These are phyloP conservation scores for Sander lucioperca DNA, from an alignment of 2,113 vertebrate species.

Conservation along the genomic window DNA sequence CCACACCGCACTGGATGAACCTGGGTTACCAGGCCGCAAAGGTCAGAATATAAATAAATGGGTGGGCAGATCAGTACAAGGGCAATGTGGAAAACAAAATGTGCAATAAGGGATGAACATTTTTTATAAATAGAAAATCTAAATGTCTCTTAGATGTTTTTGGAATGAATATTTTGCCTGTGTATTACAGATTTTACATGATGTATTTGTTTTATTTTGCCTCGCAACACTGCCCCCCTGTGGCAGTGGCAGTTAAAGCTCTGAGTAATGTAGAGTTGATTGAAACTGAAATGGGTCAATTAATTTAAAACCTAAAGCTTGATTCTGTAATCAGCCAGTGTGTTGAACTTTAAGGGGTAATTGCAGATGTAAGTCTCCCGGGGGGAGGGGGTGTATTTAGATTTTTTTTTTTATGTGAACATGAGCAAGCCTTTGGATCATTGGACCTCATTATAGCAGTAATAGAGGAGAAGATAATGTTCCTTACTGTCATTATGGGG, in stretches of 20 bases:
- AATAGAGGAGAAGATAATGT: slow-evolving; percentile 49
- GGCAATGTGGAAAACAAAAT: neutral
- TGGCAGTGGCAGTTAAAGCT: slow-evolving; percentile 57
- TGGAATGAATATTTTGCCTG: neutral
- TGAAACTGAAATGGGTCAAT: slow-evolving; percentile 38
- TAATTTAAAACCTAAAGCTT: slow-evolving; percentile 18
- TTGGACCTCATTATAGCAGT: slow-evolving; percentile 39
- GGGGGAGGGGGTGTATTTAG: slow-evolving; percentile 1
- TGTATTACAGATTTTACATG: neutral
- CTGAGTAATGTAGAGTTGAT: slow-evolving; percentile 17
- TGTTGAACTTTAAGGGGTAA: slow-evolving; percentile 35
- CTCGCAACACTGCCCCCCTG: slow-evolving; percentile 53
- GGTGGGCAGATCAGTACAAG: neutral
- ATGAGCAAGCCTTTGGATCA: slow-evolving; percentile 14
- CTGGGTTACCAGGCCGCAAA: slow-evolving; percentile 97
- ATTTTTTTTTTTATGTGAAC: slow-evolving; percentile 26
- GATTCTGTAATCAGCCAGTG: slow-evolving; percentile 25
- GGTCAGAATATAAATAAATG: slow-evolving; percentile 78
- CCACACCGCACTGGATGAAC: slow-evolving; percentile 98
- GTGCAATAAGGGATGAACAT: neutral
- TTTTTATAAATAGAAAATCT: neutral
- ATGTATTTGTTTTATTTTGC: slow-evolving; percentile 12
- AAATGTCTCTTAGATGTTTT: neutral
- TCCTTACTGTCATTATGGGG: slow-evolving; percentile 49
- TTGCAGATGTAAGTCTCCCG: slow-evolving; percentile 8